Conservation (phyloP, 1,140 invertebrate genomes). For the Sycophila sp. region DNA sequence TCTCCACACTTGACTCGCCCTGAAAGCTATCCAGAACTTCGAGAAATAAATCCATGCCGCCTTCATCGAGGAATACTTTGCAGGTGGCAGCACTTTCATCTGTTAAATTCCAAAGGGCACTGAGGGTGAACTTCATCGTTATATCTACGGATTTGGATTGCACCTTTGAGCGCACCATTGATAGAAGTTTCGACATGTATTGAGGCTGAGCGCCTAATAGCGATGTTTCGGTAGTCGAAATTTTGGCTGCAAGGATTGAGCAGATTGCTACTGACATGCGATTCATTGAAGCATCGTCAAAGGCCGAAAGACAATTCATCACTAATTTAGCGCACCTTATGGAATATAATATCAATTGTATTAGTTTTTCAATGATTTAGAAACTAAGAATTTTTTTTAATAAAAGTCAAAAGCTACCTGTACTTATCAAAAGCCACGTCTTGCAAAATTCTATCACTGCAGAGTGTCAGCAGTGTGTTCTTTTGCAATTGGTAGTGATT, state of each 20-base stretch:
- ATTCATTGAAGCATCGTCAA: conserved; percentile 80
- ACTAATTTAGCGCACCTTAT: conserved; percentile 78
- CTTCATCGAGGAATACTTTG: conserved; percentile 76
- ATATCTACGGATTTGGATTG: conserved; percentile 74
- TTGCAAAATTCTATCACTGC: conserved; percentile 82
- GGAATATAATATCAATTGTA: too few species aligned
- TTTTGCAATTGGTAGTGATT: conserved; percentile 80
- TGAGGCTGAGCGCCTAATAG: conserved; percentile 74
- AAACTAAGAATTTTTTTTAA: too few species aligned
- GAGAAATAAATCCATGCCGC: conserved; percentile 77
- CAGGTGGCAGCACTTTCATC: conserved; percentile 81
- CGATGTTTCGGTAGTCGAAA: conserved; percentile 80
- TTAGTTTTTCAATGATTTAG: too few species aligned
- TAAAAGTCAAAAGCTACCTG: conserved; percentile 49
- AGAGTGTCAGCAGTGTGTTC: conserved; percentile 80
- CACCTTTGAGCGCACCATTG: conserved; percentile 75
- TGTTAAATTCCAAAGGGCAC: conserved; percentile 86
- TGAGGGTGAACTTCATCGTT: conserved; percentile 83
- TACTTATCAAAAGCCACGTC: conserved; percentile 81
- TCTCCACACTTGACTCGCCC: conserved; percentile 76
- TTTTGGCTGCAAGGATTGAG: conserved; percentile 78
- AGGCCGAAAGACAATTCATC: conserved; percentile 79
- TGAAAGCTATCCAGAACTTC: conserved; percentile 74
- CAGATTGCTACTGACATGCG: conserved; percentile 87
- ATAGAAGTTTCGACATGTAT: conserved; percentile 80